Conservation (phyloP, 2,113 vertebrate genomes). For the Ptilonorhynchus violaceus region DNA sequence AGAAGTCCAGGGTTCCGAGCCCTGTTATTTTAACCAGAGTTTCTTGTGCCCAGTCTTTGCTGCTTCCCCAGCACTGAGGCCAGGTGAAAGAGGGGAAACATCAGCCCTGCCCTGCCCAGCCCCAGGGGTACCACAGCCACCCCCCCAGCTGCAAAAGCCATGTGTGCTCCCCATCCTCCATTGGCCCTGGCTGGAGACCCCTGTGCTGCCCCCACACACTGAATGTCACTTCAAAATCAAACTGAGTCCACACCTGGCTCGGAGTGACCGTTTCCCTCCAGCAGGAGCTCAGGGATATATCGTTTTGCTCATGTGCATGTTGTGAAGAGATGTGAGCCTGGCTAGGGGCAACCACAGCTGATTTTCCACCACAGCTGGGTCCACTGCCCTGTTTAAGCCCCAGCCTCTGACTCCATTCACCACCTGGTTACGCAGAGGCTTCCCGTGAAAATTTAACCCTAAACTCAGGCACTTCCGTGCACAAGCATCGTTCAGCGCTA, state of each 20-base stretch:
- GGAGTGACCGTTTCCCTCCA: accelerated
- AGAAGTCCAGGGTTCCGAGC: not conserved
- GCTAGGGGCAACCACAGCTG: not conserved
- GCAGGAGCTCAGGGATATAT: not conserved
- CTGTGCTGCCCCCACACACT: not conserved
- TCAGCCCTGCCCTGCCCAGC: not conserved
- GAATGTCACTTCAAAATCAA: not conserved
- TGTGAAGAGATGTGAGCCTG: not conserved
- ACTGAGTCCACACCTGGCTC: not conserved
- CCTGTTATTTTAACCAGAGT: accelerated
- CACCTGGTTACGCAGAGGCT: not conserved
- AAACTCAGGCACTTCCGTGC: not conserved
- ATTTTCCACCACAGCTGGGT: not conserved
- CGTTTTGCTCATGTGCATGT: accelerated
- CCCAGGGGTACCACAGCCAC: too few relatives aligned
- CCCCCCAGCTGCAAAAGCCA: accelerated
- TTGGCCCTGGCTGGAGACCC: not conserved
- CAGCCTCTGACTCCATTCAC: not conserved
- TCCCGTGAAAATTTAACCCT: not conserved
- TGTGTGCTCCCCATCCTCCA: not conserved
- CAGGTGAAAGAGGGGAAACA: not conserved
- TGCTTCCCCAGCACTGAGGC: accelerated
- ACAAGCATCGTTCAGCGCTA: accelerated
- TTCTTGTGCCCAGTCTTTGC: not conserved
- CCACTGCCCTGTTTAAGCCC: not conserved